phyloP scores from a whole-genome alignment of 2,888 invertebrate genomes.

The Seira musarum region DNA sequence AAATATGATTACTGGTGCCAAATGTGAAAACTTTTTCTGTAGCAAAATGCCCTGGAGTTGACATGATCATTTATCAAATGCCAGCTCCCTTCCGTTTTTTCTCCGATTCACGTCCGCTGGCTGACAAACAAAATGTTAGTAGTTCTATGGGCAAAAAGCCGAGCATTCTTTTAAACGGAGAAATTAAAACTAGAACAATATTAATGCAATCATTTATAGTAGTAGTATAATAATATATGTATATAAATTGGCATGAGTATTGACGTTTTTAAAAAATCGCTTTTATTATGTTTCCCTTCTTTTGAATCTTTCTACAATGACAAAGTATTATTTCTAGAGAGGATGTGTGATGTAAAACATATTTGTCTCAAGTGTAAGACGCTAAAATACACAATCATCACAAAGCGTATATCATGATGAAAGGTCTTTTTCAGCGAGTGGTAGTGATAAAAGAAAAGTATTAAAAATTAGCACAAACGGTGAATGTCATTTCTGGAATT shows the following conservation, averaged over 20 bases:
- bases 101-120: too few relatives aligned
- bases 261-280: neutral
- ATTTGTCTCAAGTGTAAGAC: neutral
- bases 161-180: too few relatives aligned
- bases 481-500: neutral
- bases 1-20: slow-evolving; percentile 4
- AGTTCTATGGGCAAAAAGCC: too few relatives aligned
- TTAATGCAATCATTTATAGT: too few relatives aligned
- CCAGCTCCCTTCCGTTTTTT: neutral
- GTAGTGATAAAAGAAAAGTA: neutral
- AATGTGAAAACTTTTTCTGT: slow-evolving; percentile 9
- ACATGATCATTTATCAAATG: slow-evolving; percentile 5
- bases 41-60: slow-evolving; percentile 4
- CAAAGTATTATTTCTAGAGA: too few relatives aligned
- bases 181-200: too few relatives aligned
- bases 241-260: too few relatives aligned
- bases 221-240: too few relatives aligned
- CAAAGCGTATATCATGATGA: slow-evolving; percentile 6
- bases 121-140: too few relatives aligned
- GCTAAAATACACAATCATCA: neutral
- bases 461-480: slow-evolving; percentile 1
- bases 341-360: too few relatives aligned
- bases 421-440: slow-evolving; percentile 2
- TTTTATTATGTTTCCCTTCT: neutral
- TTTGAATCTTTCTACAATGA: neutral